These are phyloP conservation scores for Nemotelus nigrinus DNA, from an alignment of 2,888 invertebrate genomes.

Conservation along the genomic window DNA sequence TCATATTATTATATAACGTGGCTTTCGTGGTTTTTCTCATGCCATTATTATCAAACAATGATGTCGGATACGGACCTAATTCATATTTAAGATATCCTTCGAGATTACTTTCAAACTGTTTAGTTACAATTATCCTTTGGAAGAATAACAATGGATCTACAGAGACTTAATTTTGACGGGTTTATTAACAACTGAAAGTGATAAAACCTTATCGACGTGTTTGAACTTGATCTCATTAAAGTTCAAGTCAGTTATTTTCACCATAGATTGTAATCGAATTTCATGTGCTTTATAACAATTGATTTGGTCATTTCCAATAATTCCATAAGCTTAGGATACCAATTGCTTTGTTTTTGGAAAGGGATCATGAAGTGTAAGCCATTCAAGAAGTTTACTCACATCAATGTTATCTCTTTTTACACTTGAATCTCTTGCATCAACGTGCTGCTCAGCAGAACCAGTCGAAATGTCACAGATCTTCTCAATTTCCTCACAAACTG, in stretches of 20 bases:
- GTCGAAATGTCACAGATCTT: constrained; percentile 50
- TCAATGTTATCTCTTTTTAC: constrained; percentile 54
- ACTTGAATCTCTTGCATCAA: constrained; percentile 58
- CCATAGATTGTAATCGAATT: constrained; percentile 51
- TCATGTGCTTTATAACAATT: constrained; percentile 52
- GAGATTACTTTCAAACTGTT: constrained; percentile 51
- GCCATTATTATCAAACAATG: too few species aligned
- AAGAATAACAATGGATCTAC: constrained; percentile 48
- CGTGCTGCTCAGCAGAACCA: constrained; percentile 57
- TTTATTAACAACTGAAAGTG: constrained; percentile 52
- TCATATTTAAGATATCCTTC: constrained; percentile 49
- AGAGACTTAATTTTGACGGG: constrained; percentile 48
- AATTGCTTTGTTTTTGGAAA: constrained; percentile 52
- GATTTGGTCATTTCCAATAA: constrained; percentile 54
- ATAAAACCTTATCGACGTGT: constrained; percentile 47
- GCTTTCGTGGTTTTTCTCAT: too few species aligned
- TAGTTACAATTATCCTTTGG: constrained; percentile 52
- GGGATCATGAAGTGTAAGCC: constrained; percentile 52
- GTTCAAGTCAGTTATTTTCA: neutral
- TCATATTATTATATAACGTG: too few species aligned
- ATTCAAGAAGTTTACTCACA: constrained; percentile 52
- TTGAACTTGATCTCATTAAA: neutral
- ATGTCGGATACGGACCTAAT: constrained; percentile 35
- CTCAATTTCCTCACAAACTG: constrained; percentile 56
- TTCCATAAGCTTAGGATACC: constrained; percentile 54